phyloP scores from a whole-genome alignment of 1,140 invertebrate genomes.

The Hyposmocoma kahamanoa region DNA sequence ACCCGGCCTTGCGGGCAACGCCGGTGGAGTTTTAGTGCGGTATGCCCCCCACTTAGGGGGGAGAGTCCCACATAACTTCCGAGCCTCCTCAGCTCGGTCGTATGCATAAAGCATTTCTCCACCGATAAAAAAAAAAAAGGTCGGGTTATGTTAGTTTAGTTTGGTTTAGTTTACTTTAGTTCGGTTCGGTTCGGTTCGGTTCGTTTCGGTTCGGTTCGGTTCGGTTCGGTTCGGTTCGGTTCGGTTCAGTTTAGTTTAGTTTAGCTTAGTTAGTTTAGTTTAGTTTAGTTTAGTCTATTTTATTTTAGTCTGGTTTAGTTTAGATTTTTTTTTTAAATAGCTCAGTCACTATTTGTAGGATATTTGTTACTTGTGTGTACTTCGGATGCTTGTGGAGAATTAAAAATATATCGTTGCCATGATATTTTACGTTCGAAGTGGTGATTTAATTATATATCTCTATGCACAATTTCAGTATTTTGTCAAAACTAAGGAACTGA shows the following conservation, averaged over 20 bases:
- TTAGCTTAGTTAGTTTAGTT: slow-evolving; percentile 18
- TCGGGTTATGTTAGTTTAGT: slow-evolving; percentile 34
- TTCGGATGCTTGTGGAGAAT: no score
- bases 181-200: slow-evolving; percentile 12
- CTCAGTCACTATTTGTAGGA: no score
- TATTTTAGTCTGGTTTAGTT: slow-evolving; percentile 23
- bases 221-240: slow-evolving; percentile 13
- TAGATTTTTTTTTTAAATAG: no score
- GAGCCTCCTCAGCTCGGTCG: neutral
- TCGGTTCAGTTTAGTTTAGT: slow-evolving; percentile 16
- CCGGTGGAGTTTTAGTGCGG: neutral
- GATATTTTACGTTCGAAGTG: no score
- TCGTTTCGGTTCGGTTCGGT: slow-evolving; percentile 18
- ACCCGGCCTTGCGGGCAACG: neutral
- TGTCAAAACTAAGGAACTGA: no score
- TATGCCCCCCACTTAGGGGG: neutral
- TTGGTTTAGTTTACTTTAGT: slow-evolving; percentile 20
- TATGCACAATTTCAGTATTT: no score
- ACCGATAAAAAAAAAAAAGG: slow-evolving; percentile 8
- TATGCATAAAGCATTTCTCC: neutral
- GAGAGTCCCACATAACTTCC: neutral
- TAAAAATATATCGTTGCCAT: no score
- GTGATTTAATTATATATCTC: no score
- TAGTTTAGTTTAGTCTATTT: slow-evolving; percentile 13
- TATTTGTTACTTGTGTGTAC: no score